These are phyloP conservation scores for Tragelaphus strepsiceros DNA, from an alignment of 2,113 vertebrate genomes.

Conservation along the genomic window DNA sequence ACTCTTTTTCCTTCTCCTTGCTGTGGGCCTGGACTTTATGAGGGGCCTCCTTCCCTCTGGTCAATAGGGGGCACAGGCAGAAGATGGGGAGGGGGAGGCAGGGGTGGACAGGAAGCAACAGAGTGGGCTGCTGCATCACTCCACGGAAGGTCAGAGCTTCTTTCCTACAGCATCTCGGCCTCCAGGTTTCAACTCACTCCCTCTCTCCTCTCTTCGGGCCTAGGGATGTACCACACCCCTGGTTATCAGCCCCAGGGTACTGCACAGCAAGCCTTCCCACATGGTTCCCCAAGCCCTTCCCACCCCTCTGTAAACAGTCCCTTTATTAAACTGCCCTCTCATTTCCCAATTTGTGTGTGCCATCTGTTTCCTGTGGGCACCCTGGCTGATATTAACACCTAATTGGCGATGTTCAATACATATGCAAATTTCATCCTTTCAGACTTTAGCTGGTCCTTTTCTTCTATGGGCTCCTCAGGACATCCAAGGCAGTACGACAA, in stretches of 20 bases:
- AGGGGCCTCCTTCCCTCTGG: background rate
- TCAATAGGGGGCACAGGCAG: background rate
- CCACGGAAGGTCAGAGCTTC: background rate
- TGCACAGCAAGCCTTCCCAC: background rate
- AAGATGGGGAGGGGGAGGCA: background rate
- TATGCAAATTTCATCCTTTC: background rate
- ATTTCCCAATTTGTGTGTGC: background rate
- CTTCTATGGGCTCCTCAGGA: background rate
- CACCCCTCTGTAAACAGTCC: background rate
- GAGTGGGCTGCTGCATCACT: background rate
- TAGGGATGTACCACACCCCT: background rate
- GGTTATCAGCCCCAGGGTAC: background rate
- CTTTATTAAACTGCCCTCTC: background rate
- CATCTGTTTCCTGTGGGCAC: background rate
- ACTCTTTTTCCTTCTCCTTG: background rate
- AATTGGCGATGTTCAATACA: background rate
- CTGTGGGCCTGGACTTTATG: too few relatives aligned
- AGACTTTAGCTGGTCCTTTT: background rate
- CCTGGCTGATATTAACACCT: background rate
- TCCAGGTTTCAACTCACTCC: background rate
- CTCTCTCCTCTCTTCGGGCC: background rate
- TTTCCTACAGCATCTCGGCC: background rate
- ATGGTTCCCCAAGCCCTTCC: background rate
- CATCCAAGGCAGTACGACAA: background rate
- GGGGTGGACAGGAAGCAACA: background rate